phyloP scores from a whole-genome alignment of 1,140 invertebrate genomes.

The Aphelenchoides fujianensis region DNA sequence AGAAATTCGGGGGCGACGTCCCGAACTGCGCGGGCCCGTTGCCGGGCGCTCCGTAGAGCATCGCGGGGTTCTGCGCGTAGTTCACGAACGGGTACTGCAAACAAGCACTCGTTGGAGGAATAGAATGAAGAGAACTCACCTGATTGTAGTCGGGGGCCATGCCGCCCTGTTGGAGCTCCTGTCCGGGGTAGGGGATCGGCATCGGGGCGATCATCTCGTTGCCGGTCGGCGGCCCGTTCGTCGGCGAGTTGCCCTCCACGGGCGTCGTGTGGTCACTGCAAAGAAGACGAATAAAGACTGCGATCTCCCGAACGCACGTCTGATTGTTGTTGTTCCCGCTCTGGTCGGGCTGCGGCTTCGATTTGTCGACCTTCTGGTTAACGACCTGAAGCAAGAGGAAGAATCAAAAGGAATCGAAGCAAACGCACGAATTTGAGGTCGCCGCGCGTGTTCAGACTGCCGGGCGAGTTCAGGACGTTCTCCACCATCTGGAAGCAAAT shows the following conservation, averaged over 20 bases:
- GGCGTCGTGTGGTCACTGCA: constrained; percentile 9
- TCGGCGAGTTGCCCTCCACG: constrained; percentile 13
- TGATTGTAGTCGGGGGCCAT: constrained; percentile 42
- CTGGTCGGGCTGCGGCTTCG: constrained; percentile 21
- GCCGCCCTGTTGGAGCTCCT: constrained; percentile 11
- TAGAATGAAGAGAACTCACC: constrained; percentile 33
- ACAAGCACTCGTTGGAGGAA: not conserved
- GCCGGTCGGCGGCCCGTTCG: not conserved
- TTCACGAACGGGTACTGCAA: constrained; percentile 47
- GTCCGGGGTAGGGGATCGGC: constrained; percentile 38
- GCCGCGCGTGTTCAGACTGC: constrained; percentile 34
- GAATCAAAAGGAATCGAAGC: constrained; percentile 9
- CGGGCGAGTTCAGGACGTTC: constrained; percentile 53
- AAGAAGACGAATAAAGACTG: not conserved
- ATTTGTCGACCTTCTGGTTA: constrained; percentile 17
- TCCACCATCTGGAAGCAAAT: constrained; percentile 54
- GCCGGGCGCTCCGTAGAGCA: constrained; percentile 35
- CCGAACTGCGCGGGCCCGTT: constrained; percentile 40
- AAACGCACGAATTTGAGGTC: constrained; percentile 45
- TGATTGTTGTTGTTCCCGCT: constrained; percentile 26
- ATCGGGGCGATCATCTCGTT: constrained; percentile 30
- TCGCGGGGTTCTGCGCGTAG: constrained; percentile 36
- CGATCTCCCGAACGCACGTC: constrained; percentile 10
- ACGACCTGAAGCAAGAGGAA: constrained; percentile 27
- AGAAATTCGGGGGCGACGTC: constrained; percentile 56